Base-by-base conservation (phyloP, 2,113 vertebrate genomes). In the Cololabis saira region DNA sequence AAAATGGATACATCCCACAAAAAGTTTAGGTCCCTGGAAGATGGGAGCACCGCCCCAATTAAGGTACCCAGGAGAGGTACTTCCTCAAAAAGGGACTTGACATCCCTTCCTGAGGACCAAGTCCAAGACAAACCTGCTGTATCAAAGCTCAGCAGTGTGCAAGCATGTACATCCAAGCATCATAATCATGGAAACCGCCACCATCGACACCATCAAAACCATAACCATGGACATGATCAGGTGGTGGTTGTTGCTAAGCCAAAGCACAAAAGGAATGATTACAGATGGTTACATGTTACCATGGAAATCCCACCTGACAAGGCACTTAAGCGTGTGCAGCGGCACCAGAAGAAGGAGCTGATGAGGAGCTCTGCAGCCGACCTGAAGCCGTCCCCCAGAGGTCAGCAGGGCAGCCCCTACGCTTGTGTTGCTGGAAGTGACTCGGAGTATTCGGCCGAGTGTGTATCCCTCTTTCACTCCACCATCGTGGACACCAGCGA, bases 361-460 rank as follows among this genome's bases (percentile, higher is more conserved):
- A 18, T 89, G 12, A 92, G 87, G 1, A 89, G 89, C n/a, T 90
- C 92, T 0, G 18, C 50, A 0, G 47, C 69, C 19, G 12, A 12
- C 1, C 1, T 1, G 5, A 21, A 89, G 62, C 82, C 89, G 50
- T 89, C 94, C 0, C 4, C 85, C 1, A 45, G 56, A 0, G 17
- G 21, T 3, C 74, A 56, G 65, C 90, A 89, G 0, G 66, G 87
- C 67, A 94, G 95, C 59, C 94, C 95, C 0, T 95, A 95, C 0
- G 76, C 95, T 10, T 93, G 91, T 0, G 84, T 83, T 15, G 59
- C 68, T 49, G 94, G 94, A 73, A 98, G 96, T 11, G 97, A 98
- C 91, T 98, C 97, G 0, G 97, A 99, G 85, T 99, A 97, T 71
- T 99, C 97, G 0, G 96, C 97, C 0, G 96, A 99, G 87, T 98